Evolutionary conservation across 2,888 invertebrate species (phyloP).

Genomic region (Acronicta leporina): DNA sequence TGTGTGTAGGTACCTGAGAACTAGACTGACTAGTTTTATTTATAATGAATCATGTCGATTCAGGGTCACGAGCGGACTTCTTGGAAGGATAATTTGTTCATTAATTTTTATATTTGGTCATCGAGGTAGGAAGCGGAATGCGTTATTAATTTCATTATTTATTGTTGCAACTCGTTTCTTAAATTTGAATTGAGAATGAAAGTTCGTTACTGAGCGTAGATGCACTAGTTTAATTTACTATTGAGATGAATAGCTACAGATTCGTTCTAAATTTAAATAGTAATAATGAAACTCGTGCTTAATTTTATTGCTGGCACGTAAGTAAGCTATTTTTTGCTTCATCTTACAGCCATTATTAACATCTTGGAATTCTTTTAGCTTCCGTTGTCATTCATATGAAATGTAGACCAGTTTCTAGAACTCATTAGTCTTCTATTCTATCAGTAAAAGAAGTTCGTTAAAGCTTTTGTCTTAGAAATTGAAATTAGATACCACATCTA

Average conservation of each 20-base stretch:
- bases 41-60: conserved; percentile 50
- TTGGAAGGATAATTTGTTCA: conserved; percentile 65
- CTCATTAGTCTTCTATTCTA: background rate
- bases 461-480: background rate
- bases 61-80: conserved; percentile 64
- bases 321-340: conserved; percentile 1
- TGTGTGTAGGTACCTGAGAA: conserved; percentile 49
- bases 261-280: conserved; percentile 21
- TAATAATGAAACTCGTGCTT: conserved; percentile 23
- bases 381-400: conserved; percentile 9
- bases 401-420: conserved; percentile 12
- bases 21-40: conserved; percentile 58
- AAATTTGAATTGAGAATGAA: conserved; percentile 38
- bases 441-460: background rate
- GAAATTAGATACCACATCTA: background rate
- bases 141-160: conserved; percentile 40
- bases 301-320: background rate
- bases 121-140: conserved; percentile 56
- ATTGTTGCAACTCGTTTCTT: conserved; percentile 29
- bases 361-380: conserved; percentile 7
- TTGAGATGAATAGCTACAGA: conserved; percentile 7
- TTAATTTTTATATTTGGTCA: conserved; percentile 57
- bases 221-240: conserved; percentile 24
- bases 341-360: conserved; percentile 19
- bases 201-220: conserved; percentile 33